These are phyloP conservation scores for Tiphia femorata DNA, from an alignment of 2,888 invertebrate species.

Conservation along the genomic window DNA sequence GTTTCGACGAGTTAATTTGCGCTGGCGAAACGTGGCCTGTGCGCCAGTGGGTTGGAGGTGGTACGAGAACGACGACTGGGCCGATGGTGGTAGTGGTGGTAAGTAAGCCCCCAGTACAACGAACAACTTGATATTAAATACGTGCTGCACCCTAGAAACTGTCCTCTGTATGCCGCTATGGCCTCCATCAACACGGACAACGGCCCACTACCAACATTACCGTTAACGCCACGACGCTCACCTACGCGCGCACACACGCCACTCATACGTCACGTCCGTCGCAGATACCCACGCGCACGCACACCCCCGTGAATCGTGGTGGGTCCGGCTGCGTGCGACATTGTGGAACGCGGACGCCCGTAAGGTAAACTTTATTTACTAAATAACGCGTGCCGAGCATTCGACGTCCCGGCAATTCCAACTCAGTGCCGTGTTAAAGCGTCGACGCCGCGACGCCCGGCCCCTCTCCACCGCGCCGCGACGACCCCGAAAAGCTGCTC, in stretches of 20 bases:
- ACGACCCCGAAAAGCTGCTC: too few species aligned
- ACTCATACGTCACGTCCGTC: neutral
- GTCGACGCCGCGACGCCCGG: constrained; percentile 4
- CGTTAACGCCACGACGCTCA: neutral
- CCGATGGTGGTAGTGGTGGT: too few species aligned
- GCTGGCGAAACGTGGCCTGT: constrained; percentile 9
- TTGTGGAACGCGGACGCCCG: constrained; percentile 9
- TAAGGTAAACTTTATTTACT: constrained; percentile 20
- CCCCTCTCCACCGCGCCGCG: constrained; percentile 16
- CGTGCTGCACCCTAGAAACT: constrained; percentile 36
- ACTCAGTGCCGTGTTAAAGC: constrained; percentile 1
- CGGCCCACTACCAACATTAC: neutral
- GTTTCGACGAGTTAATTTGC: constrained; percentile 36
- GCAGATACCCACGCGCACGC: neutral
- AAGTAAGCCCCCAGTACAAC: constrained; percentile 31
- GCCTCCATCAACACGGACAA: neutral
- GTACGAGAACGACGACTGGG: too few species aligned
- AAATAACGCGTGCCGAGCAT: constrained; percentile 16
- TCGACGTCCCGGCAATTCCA: constrained; percentile 7
- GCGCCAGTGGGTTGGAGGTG: too few species aligned
- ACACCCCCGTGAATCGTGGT: neutral
- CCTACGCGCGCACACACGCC: neutral
- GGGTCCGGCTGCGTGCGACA: constrained; percentile 10
- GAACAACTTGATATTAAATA: constrained; percentile 48
- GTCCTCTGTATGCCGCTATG: constrained; percentile 14